A percentile compares a stretch with the other conserved stretches of the same genome.
Conservation (phyloP, 2,888 invertebrate genomes). For the Lacanobia oleracea region DNA sequence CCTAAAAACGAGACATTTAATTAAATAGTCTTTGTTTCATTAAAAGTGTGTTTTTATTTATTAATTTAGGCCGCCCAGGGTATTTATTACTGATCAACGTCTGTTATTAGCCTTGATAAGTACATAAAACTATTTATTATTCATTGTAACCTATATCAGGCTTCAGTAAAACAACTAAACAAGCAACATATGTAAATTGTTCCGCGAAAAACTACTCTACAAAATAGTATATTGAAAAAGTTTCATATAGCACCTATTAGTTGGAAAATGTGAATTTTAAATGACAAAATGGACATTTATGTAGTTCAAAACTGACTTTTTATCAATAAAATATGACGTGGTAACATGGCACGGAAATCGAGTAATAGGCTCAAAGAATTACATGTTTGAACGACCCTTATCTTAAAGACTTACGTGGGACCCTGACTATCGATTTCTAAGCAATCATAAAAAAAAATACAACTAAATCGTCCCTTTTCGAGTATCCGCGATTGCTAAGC, state of each 20-base stretch:
- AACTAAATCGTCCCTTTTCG: conserved; percentile 56
- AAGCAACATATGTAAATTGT: conserved; percentile 19
- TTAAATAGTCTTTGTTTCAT: neutral
- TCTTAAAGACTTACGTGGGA: conserved; percentile 32
- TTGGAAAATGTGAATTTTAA: conserved; percentile 3
- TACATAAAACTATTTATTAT: conserved; percentile 58
- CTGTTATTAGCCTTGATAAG: conserved; percentile 33
- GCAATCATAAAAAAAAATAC: conserved; percentile 49
- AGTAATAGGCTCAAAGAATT: conserved; percentile 32
- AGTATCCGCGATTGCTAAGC: conserved; percentile 54
- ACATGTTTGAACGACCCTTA: conserved; percentile 33
- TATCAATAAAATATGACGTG: conserved; percentile 3
- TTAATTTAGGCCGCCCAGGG: conserved; percentile 13
- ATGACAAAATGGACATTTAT: neutral
- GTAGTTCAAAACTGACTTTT: conserved; percentile 1
- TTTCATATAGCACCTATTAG: conserved; percentile 1
- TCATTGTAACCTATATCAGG: conserved; percentile 48
- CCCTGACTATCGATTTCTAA: conserved; percentile 40
- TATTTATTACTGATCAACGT: conserved; percentile 44
- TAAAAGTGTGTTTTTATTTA: conserved; percentile 27
- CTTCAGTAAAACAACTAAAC: conserved; percentile 22
- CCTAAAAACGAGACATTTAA: conserved; percentile 5
- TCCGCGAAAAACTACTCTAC: conserved; percentile 25
- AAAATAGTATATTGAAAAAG: conserved; percentile 28
- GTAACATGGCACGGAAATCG: conserved; percentile 19